Conservation (phyloP, 1,140 invertebrate species). For the Condylostylus longicornis region DNA sequence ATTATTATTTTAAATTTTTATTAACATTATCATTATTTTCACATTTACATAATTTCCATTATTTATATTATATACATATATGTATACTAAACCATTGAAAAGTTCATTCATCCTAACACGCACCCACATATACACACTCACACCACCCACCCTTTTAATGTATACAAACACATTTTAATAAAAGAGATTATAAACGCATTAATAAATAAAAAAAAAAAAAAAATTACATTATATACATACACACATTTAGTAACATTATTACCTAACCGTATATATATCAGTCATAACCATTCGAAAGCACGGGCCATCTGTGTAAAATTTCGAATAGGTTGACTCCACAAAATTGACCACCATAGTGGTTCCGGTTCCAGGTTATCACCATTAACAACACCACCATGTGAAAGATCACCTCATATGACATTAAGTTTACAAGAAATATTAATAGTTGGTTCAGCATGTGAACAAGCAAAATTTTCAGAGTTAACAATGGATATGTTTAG, state of each 20-base stretch:
- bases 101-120: not conserved
- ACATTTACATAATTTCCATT: no score
- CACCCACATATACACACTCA: not conserved
- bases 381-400: slow-evolving; percentile 71
- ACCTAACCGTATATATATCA: not conserved
- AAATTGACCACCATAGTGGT: slow-evolving; percentile 32
- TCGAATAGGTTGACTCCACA: slow-evolving; percentile 29
- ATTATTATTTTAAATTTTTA: no score
- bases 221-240: slow-evolving; percentile 23
- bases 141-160: not conserved
- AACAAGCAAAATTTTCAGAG: slow-evolving; percentile 97
- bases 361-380: slow-evolving; percentile 56
- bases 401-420: slow-evolving; percentile 71
- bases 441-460: slow-evolving; percentile 83
- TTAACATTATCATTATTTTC: no score
- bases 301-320: slow-evolving; percentile 23
- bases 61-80: no score
- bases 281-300: slow-evolving; percentile 23
- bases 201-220: slow-evolving; percentile 12
- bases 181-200: slow-evolving; percentile 1
- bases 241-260: slow-evolving; percentile 3
- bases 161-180: not conserved
- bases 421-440: slow-evolving; percentile 85
- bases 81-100: no score
- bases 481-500: slow-evolving; percentile 94